A percentile compares a stretch with the other conserved stretches of the same genome.
phyloP scores from a whole-genome alignment of 2,113 vertebrate genomes.

The Pterocles burchelli region DNA sequence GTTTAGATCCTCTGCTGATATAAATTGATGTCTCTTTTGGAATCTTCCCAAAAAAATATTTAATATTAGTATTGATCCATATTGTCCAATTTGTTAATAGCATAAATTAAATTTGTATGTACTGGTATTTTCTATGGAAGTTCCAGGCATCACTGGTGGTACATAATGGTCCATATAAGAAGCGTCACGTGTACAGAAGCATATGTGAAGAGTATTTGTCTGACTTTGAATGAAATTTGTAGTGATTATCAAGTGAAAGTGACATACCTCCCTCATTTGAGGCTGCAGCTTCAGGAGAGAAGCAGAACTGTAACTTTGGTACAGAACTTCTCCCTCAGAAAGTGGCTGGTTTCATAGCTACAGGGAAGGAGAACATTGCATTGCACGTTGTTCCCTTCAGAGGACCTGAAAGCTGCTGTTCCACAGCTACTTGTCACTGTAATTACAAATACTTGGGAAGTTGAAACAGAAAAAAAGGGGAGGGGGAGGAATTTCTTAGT shows the following conservation, averaged over 20 bases:
- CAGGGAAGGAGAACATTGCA: constrained; percentile 25
- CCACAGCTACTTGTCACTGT: background rate
- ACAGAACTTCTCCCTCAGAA: background rate
- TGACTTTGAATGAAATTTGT: background rate
- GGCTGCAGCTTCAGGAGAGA: constrained; percentile 10
- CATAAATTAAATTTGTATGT: background rate
- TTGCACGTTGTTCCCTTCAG: background rate
- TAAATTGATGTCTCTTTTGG: background rate
- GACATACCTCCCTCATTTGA: background rate
- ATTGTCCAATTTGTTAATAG: background rate
- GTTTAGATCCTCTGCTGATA: background rate
- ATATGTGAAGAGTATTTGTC: background rate
- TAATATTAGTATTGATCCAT: background rate
- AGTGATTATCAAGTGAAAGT: background rate
- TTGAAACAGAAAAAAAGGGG: background rate
- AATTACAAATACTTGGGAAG: background rate
- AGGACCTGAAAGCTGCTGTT: constrained; percentile 8
- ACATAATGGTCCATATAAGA: background rate
- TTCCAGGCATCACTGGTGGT: background rate
- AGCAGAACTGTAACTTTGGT: constrained; percentile 39
- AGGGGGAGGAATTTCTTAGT: background rate
- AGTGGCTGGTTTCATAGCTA: background rate
- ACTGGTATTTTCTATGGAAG: background rate
- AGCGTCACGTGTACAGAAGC: background rate
- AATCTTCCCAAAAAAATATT: background rate